A percentile compares a stretch with the other conserved stretches of the same genome.
phyloP scores from a whole-genome alignment of 2,797 vertebrate species.

The Perodicticus potto region DNA sequence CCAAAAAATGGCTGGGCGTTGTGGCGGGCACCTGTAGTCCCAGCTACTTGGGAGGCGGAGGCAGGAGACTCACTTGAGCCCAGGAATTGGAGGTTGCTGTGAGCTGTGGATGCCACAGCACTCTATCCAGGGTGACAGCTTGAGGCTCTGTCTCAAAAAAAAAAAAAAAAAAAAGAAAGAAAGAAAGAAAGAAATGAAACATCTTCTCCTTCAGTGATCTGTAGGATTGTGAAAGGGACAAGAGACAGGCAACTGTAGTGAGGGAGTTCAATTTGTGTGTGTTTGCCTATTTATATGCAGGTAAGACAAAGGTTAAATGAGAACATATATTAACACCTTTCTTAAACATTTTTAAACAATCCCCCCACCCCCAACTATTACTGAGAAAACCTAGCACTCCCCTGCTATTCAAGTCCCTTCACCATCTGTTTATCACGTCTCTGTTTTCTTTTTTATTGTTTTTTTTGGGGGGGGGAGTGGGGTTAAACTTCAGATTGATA shows the following conservation, averaged over 20 bases:
- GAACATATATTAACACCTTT: neutral
- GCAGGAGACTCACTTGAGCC: too few species aligned
- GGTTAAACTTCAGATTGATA: too few species aligned
- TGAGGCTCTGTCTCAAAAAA: too few species aligned
- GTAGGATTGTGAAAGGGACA: neutral
- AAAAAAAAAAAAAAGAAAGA: neutral
- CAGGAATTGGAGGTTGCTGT: too few species aligned
- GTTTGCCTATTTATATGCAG: rapidly evolving
- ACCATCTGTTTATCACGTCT: neutral
- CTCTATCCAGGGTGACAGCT: too few species aligned
- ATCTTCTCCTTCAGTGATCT: neutral
- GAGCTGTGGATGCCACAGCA: too few species aligned
- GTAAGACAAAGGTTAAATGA: neutral
- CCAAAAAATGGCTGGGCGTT: too few species aligned
- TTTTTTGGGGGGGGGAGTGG: too few species aligned
- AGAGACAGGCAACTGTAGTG: neutral
- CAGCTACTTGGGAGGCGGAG: too few species aligned
- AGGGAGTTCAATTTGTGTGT: neutral
- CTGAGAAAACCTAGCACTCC: neutral
- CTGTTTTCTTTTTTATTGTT: neutral
- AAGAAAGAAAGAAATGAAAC: neutral
- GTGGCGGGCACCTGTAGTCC: too few species aligned
- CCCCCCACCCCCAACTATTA: neutral
- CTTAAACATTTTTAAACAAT: neutral
- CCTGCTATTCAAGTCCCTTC: neutral